Evolutionary conservation across 2,797 vertebrate species (phyloP), one percentile per base, ranked within the genome.

Genomic region (Periparus ater): DNA sequence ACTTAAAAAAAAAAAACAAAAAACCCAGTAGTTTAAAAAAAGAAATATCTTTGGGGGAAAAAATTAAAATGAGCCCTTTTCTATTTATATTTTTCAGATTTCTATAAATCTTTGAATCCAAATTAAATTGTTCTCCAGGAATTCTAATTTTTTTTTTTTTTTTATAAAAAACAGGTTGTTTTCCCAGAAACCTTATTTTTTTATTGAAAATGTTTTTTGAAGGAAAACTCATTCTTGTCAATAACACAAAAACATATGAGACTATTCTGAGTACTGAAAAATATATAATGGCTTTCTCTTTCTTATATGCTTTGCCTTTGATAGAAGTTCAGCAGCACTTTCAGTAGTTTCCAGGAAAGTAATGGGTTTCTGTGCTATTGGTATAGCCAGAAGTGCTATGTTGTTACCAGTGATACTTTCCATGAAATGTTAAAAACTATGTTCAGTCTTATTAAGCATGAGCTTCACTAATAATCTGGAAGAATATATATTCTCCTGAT

Each of bases 31-130:
- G 13, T 40, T 12, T 75, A 13, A 16, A 47, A 62, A 75, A 74
- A n/a, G 0, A 34, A 34, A 48, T 42, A 15, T 17, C 6, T 32
- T 25, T 13, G 4, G 21, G 3, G 1, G 1, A 9, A 29, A 25
- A 13, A 48, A 29, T 13, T 2, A 23, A 50, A 7, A 47, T 34
- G 1, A 67, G 88, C 45, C 2, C 12, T 36, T 83, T 73, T 44
- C 13, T 75, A 36, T 57, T 54, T 51, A 2, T 40, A 23, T 55
- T 50, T 75, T 77, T 34, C 70, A 63, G 15, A 79, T 48, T 72
- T 25, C 12, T 72, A 1, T 12, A 36, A 5, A 20, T 19, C 9
- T 66, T 70, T 5, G 2, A 47, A 78, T 20, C 3, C 23, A 53
- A 63, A 62, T 26, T 4, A 23, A 45, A 36, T 29, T 51, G 2